Evolutionary conservation across 2,888 invertebrate species (phyloP).

Genomic region (Fragum whitleyi): DNA sequence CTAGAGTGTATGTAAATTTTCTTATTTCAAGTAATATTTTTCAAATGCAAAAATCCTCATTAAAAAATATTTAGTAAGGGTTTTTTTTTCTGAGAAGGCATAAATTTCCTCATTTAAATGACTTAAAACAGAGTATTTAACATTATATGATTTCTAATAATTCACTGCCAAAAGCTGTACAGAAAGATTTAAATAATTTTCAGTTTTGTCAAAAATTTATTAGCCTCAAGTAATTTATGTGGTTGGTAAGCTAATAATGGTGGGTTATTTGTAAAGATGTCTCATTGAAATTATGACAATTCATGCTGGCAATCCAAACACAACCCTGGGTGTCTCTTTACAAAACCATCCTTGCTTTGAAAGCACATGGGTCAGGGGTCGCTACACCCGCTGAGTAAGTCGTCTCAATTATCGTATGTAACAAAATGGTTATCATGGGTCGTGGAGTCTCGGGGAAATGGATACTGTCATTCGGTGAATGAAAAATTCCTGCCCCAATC

Average conservation of each 20-base stretch:
- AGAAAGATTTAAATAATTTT: background rate
- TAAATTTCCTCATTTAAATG: no score
- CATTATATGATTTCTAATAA: no score
- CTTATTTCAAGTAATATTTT: no score
- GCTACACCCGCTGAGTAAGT: constrained; percentile 38
- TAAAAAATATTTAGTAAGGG: no score
- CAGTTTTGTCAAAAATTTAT: background rate
- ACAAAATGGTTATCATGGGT: constrained; percentile 49
- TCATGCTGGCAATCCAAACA: constrained; percentile 21
- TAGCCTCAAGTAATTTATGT: constrained; percentile 8
- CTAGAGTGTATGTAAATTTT: no score
- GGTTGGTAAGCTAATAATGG: constrained; percentile 22
- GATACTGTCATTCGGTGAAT: constrained; percentile 39
- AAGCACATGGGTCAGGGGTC: constrained; percentile 43
- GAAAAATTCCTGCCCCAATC: constrained; percentile 42
- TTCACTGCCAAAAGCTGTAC: no score
- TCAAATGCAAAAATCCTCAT: no score
- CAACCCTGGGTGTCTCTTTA: constrained; percentile 17
- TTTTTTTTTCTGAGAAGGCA: no score
- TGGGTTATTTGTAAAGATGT: constrained; percentile 22
- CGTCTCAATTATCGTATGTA: constrained; percentile 46
- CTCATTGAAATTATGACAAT: constrained; percentile 34
- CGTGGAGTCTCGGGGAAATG: constrained; percentile 35
- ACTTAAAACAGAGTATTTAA: no score
- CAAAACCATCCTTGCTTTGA: constrained; percentile 24